phyloP scores from a whole-genome alignment of 2,888 invertebrate species.

The Carabus problematicus region DNA sequence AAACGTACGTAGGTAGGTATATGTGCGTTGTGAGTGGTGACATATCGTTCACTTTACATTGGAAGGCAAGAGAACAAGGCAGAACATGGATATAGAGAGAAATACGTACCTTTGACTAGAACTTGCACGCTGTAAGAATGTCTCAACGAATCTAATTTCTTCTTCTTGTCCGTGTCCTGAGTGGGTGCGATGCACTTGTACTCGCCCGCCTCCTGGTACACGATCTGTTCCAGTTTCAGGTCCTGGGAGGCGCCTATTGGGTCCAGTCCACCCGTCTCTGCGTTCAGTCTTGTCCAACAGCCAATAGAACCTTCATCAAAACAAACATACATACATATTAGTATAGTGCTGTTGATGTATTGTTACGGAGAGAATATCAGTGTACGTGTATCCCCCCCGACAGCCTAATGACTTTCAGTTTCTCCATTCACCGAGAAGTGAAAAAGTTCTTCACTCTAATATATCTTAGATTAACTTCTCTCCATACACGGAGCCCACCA shows the following conservation, averaged over 20 bases:
- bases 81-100: conserved; percentile 9
- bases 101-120: conserved; percentile 61
- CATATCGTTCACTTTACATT: conserved; percentile 17
- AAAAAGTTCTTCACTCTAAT: conserved; percentile 33
- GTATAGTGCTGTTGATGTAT: neutral
- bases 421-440: neutral
- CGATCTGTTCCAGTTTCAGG: conserved; percentile 71
- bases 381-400: too few relatives aligned
- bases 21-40: neutral
- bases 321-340: conserved; percentile 11
- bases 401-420: conserved; percentile 4
- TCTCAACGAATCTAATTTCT: conserved; percentile 62
- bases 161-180: conserved; percentile 60
- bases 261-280: conserved; percentile 63
- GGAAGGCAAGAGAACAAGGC: neutral
- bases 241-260: conserved; percentile 67
- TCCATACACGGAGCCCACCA: conserved; percentile 5
- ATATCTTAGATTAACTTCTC: conserved; percentile 36
- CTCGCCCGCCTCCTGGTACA: conserved; percentile 79
- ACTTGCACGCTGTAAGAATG: conserved; percentile 61
- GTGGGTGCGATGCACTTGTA: conserved; percentile 74
- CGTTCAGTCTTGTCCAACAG: conserved; percentile 69
- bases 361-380: too few relatives aligned
- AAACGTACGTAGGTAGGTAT: neutral
- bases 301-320: conserved; percentile 63